A percentile compares a stretch with the other conserved stretches of the same genome.
Conservation (phyloP, 2,888 invertebrate genomes). For the Cancer borealis region DNA sequence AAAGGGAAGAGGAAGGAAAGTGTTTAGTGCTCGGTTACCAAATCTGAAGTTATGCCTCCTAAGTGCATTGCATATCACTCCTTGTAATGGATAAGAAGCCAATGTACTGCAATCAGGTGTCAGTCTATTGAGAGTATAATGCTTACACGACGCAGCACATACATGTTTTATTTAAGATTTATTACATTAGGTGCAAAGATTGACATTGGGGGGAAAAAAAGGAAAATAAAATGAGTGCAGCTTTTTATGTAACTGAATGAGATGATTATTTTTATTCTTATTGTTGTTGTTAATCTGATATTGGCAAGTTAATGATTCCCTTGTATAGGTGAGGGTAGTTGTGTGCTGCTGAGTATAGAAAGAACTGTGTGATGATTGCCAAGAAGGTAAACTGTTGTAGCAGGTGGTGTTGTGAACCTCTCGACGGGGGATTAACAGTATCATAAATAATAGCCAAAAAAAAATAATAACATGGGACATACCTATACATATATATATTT, state of each 20-base stretch:
- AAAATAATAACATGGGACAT: conserved; percentile 5
- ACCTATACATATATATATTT: conserved; percentile 21
- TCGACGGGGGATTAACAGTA: neutral
- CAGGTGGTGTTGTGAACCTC: neutral
- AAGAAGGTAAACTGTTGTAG: neutral
- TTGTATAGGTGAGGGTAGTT: neutral
- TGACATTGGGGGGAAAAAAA: neutral
- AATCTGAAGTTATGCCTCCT: neutral
- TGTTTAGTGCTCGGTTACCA: conserved; percentile 6
- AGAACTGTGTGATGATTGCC: neutral
- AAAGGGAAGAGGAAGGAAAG: neutral
- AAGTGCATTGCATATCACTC: conserved; percentile 8
- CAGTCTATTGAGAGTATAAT: neutral
- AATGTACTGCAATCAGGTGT: neutral
- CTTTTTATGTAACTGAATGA: neutral
- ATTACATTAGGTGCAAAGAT: neutral
- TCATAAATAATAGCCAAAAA: neutral
- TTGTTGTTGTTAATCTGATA: neutral
- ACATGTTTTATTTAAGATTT: neutral
- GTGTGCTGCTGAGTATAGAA: neutral
- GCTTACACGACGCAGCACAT: neutral
- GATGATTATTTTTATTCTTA: neutral
- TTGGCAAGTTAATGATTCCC: neutral
- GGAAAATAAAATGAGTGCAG: neutral
- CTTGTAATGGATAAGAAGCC: neutral